A percentile compares a stretch with the other conserved stretches of the same genome.
Evolutionary conservation across 2,113 vertebrate species (phyloP).

Genomic region (Chauna torquata): DNA sequence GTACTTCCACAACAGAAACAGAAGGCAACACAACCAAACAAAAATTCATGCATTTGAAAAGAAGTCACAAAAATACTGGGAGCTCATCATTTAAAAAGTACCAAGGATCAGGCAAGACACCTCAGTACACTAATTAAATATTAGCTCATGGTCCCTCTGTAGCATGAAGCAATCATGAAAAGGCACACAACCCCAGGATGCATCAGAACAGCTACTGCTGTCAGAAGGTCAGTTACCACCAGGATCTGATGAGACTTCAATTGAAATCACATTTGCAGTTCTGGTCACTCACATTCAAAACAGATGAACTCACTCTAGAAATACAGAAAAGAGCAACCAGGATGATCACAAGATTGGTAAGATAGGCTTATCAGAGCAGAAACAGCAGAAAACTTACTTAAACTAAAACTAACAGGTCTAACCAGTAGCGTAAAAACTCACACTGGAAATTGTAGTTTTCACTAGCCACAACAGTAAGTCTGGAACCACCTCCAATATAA

Average conservation of each 20-base stretch:
- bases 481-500: background rate
- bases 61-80: background rate
- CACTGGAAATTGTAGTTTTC: background rate
- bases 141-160: background rate
- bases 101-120: background rate
- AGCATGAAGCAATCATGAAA: background rate
- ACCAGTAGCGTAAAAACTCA: background rate
- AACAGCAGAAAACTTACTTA: background rate
- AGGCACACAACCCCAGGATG: background rate
- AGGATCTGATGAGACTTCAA: background rate
- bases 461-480: background rate
- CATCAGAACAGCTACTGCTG: background rate
- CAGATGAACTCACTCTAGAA: background rate
- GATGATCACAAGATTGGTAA: background rate
- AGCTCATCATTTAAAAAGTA: background rate
- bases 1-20: background rate
- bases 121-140: accelerated
- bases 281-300: background rate
- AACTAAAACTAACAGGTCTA: background rate
- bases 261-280: background rate
- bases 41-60: background rate
- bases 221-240: background rate
- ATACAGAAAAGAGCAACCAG: background rate
- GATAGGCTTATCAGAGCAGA: background rate
- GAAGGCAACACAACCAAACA: background rate